Evolutionary conservation across 2,113 vertebrate species (phyloP).

Genomic region (Corythoichthys haematopterus): DNA sequence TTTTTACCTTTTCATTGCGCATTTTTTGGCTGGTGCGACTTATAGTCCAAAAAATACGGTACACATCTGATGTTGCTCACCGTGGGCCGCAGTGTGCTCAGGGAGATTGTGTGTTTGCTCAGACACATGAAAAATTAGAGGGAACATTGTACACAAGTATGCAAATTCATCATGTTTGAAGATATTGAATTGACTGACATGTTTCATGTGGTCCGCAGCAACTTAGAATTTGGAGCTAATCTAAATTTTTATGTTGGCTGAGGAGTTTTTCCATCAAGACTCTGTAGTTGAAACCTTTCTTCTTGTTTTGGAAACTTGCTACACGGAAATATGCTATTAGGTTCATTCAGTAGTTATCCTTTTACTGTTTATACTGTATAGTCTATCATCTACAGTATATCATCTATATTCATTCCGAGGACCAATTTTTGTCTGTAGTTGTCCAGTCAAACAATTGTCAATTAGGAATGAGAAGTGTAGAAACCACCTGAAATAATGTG

Average conservation of each 20-base stretch:
- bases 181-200: slow-evolving; percentile 48
- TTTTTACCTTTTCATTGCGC: too few species aligned
- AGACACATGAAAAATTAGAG: too few species aligned
- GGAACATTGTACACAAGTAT: too few species aligned
- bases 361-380: slow-evolving; percentile 1
- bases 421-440: background rate
- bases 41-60: too few species aligned
- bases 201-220: slow-evolving; percentile 51
- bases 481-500: too few species aligned
- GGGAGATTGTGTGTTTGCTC: too few species aligned
- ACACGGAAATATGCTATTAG: slow-evolving; percentile 7
- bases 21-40: too few species aligned
- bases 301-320: slow-evolving; percentile 16
- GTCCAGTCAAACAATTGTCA: too few species aligned
- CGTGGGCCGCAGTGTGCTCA: too few species aligned
- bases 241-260: slow-evolving; percentile 31
- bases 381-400: too few species aligned
- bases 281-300: slow-evolving; percentile 13
- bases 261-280: slow-evolving; percentile 39
- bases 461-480: too few species aligned
- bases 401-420: background rate
- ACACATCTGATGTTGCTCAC: too few species aligned
- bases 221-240: slow-evolving; percentile 35
- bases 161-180: background rate
- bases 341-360: slow-evolving; percentile 1